Evolutionary conservation across 1,140 invertebrate species (phyloP).

Genomic region (Bradynema listronoti): DNA sequence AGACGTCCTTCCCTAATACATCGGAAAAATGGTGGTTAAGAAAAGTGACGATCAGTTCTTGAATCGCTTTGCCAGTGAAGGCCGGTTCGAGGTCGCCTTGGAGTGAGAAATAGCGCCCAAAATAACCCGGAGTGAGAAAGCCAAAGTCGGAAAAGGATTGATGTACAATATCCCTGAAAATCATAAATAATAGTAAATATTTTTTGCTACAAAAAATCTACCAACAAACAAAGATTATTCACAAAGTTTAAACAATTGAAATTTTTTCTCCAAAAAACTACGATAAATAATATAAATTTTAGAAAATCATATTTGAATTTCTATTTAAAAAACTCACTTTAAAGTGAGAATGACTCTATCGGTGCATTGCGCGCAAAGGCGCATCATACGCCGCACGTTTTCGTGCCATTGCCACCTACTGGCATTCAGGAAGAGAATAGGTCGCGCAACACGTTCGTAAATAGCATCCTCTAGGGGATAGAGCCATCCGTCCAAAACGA

Average conservation of each 20-base stretch:
- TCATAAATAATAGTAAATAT: no score
- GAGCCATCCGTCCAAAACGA: conserved; percentile 69
- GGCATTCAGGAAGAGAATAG: conserved; percentile 56
- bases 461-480: conserved; percentile 63
- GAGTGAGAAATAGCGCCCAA: conserved; percentile 59
- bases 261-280: no score
- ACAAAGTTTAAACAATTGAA: no score
- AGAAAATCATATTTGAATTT: no score
- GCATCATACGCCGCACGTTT: conserved; percentile 65
- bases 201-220: no score
- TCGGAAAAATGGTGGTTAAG: conserved; percentile 15
- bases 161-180: conserved; percentile 61
- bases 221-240: no score
- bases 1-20: no score
- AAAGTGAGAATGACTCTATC: conserved; percentile 44
- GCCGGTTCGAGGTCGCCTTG: conserved; percentile 49
- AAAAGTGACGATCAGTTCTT: conserved; percentile 44
- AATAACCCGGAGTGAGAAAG: conserved; percentile 56
- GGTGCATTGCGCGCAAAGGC: no score
- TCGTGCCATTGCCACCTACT: conserved; percentile 66
- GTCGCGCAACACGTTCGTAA: conserved; percentile 41
- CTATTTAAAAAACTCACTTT: no score
- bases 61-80: conserved; percentile 37
- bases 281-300: no score
- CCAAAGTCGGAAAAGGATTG: conserved; percentile 60